Conservation (phyloP, 2,888 invertebrate species). For the Chirona hameri region DNA sequence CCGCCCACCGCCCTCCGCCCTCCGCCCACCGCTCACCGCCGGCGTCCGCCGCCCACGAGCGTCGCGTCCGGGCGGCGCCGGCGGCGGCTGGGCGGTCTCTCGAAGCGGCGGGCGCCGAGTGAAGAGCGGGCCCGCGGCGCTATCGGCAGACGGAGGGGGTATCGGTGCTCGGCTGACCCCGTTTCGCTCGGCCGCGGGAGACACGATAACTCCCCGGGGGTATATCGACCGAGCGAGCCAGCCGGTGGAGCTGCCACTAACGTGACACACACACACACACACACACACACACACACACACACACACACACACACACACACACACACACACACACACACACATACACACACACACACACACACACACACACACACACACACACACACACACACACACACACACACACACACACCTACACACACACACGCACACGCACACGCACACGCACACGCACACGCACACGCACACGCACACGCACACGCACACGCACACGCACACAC, state of each 20-base stretch:
- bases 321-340: no score
- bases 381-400: no score
- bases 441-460: no score
- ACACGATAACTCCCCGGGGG: constrained; percentile 6
- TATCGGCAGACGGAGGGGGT: no score
- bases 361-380: no score
- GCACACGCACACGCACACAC: no score
- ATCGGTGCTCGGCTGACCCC: neutral
- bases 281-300: no score
- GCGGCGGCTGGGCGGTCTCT: neutral
- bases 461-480: no score
- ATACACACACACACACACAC: no score
- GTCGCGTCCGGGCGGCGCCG: neutral
- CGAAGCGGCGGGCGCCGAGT: neutral
- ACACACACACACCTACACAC: no score
- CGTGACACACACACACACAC: neutral
- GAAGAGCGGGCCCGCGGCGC: neutral
- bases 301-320: no score
- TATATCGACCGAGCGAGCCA: neutral
- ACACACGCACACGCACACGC: no score
- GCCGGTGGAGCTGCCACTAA: neutral
- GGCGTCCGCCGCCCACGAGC: neutral
- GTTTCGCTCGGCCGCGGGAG: neutral
- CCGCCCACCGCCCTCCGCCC: neutral
- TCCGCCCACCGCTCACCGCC: neutral